Base-by-base conservation (phyloP, 2,113 vertebrate species). In the Protobothrops mucrosquamatus region DNA sequence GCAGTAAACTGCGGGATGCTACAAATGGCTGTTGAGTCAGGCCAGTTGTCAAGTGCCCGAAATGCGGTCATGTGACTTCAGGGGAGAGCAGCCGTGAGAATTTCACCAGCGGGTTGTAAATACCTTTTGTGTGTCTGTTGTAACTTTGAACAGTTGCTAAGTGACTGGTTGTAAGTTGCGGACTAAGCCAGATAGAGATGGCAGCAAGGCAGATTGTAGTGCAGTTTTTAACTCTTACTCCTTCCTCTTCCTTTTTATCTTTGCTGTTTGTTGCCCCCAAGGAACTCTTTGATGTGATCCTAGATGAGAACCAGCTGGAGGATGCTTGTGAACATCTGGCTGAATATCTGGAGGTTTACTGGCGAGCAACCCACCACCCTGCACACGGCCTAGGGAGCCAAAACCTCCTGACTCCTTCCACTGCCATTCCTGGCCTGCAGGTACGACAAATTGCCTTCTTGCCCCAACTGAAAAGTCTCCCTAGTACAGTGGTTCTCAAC, bases 261-360 rank as follows among this genome's bases (percentile, higher is more conserved):
- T 52, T 23, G 74, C 26, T 6, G 18, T 46, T 88, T 2, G 0
- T 9, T 23, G 4, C 0, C 55, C 34, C 8, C n/a, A 92, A 99
- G 99, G 99, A 99, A 95, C 98, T 99, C 95, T 99, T 99, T 91
- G 99, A 99, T 85, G 98, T 99, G 94, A 99, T 99, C 97, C 96
- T 99, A 97, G 99, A 99, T 46, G 99, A 99, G 96, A 99, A 99
- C 98, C 99, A 99, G 96, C 97, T 99, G 92, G 99, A 99, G 88
- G 99, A 99, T 0, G 99, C 99, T 52, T 99, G 99, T 3, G 99
- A 99, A 94, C 99, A 99, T 96, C 96, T 99, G 97, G 98, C 99
- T 0, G 99, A 99, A 94, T 99, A 99, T 97, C 97, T 99, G 94
- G 99, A 99, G 95, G 98, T 99, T 51, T 99, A 99, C 97, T 99